Conservation (phyloP, 1,140 invertebrate species). For the Rhopalosiphum maidis region DNA sequence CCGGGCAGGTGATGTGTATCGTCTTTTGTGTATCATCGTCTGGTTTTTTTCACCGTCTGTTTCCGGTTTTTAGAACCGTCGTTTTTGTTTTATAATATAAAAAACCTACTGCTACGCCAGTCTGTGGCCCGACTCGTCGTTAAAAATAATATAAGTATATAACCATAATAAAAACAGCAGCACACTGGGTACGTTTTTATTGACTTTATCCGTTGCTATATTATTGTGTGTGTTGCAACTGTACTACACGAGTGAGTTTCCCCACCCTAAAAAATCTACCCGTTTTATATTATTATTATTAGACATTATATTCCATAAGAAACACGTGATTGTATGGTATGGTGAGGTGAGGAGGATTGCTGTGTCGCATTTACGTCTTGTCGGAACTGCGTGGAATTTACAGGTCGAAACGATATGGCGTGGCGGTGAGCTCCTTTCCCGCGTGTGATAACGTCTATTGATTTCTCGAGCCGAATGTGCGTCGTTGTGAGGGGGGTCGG, state of each 20-base stretch:
- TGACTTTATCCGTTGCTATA: background rate
- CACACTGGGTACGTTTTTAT: background rate
- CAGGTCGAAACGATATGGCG: constrained; percentile 33
- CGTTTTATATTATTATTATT: background rate
- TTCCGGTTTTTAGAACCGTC: constrained; percentile 5
- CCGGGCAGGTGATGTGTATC: constrained; percentile 23
- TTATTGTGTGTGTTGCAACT: background rate
- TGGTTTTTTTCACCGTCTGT: background rate
- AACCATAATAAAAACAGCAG: background rate
- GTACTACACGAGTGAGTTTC: background rate
- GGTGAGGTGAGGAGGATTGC: background rate
- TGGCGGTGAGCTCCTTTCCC: background rate
- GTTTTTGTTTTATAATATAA: background rate
- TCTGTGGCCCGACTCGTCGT: background rate
- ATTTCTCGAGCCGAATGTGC: constrained; percentile 27
- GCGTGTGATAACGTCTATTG: constrained; percentile 53
- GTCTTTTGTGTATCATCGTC: constrained; percentile 33
- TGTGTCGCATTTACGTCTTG: background rate
- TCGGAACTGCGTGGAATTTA: constrained; percentile 26
- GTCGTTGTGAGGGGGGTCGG: background rate
- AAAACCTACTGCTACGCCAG: background rate
- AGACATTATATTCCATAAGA: background rate
- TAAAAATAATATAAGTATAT: background rate
- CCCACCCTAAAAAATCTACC: background rate
- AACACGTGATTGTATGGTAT: background rate